Evolutionary conservation across 2,888 invertebrate genomes (phyloP).

Genomic region (Cantharis rustica): DNA sequence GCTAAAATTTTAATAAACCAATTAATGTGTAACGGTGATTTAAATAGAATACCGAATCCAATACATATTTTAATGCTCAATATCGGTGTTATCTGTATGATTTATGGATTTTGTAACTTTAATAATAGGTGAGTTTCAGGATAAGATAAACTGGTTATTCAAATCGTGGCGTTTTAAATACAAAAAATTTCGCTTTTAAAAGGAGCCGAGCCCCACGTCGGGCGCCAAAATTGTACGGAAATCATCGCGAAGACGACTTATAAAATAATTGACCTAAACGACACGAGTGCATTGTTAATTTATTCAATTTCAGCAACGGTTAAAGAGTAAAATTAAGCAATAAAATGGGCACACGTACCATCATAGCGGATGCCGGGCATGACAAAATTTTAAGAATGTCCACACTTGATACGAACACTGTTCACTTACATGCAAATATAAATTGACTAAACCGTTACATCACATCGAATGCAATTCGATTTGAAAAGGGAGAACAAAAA

Average conservation of each 20-base stretch:
- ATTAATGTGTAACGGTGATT: background rate
- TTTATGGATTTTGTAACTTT: background rate
- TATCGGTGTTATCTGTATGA: background rate
- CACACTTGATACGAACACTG: conserved; percentile 13
- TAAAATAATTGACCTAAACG: background rate
- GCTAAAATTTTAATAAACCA: background rate
- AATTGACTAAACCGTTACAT: background rate
- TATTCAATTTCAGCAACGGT: background rate
- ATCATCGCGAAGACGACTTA: background rate
- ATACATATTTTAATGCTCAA: background rate
- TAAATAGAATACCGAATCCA: background rate
- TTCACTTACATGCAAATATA: conserved; percentile 5
- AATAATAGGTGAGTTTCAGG: background rate
- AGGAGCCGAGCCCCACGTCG: background rate
- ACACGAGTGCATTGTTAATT: background rate
- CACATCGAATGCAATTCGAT: background rate
- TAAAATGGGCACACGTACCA: conserved; percentile 13
- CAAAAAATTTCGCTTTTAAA: background rate
- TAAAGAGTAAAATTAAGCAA: background rate
- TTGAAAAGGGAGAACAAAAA: background rate
- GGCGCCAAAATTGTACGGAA: background rate
- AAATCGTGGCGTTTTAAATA: background rate
- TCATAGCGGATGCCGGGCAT: conserved; percentile 4
- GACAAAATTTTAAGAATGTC: conserved; percentile 14
- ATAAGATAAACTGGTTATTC: background rate